phyloP scores from a whole-genome alignment of 1,140 invertebrate genomes.

The Aphelenchoides fujianensis region DNA sequence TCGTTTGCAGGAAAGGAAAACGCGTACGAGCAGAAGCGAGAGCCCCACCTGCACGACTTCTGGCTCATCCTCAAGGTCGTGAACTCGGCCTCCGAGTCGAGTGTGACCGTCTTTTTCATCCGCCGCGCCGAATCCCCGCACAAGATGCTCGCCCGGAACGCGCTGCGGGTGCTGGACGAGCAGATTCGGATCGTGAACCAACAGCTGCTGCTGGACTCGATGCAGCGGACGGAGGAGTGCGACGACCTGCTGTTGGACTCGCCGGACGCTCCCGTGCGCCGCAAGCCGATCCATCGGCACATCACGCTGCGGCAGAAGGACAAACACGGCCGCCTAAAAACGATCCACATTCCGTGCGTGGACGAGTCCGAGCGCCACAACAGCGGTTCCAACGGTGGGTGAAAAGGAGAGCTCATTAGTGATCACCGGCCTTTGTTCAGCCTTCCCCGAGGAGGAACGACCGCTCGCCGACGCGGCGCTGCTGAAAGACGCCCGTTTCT shows the following conservation, averaged over 20 bases:
- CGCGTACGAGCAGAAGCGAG: constrained; percentile 14
- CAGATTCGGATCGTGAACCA: constrained; percentile 41
- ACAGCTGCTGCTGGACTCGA: constrained; percentile 34
- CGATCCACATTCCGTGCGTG: constrained; percentile 4
- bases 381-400: too few relatives aligned
- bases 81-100: constrained; percentile 6
- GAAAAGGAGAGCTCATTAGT: too few relatives aligned
- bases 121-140: constrained; percentile 28
- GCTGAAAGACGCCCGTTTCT: constrained; percentile 39
- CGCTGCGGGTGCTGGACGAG: constrained; percentile 30
- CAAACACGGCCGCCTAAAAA: neutral
- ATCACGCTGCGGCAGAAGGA: constrained; percentile 22
- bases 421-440: constrained; percentile 21
- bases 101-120: constrained; percentile 45
- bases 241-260: constrained; percentile 30
- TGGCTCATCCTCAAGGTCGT: constrained; percentile 41
- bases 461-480: constrained; percentile 11
- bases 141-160: constrained; percentile 29
- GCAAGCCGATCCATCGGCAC: constrained; percentile 32
- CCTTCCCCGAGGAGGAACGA: constrained; percentile 21
- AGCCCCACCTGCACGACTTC: constrained; percentile 42
- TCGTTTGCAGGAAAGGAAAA: constrained; percentile 16
- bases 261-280: neutral
- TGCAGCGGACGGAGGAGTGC: constrained; percentile 45
- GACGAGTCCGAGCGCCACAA: neutral